A percentile compares a stretch with the other conserved stretches of the same genome.
phyloP scores from a whole-genome alignment of 2,797 vertebrate genomes.

The Coranthus polyacanthus region DNA sequence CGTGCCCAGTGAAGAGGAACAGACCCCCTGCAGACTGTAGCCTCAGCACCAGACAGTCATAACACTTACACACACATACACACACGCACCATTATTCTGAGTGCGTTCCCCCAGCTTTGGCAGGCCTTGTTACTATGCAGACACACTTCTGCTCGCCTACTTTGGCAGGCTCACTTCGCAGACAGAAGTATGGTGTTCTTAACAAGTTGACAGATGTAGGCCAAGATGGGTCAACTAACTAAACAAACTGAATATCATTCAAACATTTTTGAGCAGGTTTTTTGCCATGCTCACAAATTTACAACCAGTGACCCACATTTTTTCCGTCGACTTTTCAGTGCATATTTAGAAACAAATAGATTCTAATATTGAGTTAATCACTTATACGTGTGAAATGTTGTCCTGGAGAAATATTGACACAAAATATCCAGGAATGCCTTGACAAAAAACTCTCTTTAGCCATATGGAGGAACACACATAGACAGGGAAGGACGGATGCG shows the following conservation, averaged over 20 bases:
- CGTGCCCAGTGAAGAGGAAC: slow-evolving; percentile 73
- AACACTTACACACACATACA: slow-evolving; percentile 33
- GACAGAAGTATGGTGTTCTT: slow-evolving; percentile 50
- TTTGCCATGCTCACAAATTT: slow-evolving; percentile 23
- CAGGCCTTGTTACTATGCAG: slow-evolving; percentile 73
- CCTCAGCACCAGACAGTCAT: slow-evolving; percentile 69
- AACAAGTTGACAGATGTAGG: slow-evolving; percentile 72
- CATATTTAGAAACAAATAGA: slow-evolving; percentile 4
- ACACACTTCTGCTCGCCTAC: slow-evolving; percentile 56
- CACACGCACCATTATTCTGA: slow-evolving; percentile 28
- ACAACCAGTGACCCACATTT: slow-evolving; percentile 24
- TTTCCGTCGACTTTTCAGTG: slow-evolving; percentile 2
- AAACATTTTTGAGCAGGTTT: slow-evolving; percentile 25
- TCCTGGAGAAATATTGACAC: background rate
- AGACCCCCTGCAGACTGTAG: slow-evolving; percentile 73
- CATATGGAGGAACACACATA: slow-evolving; percentile 1
- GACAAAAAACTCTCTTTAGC: slow-evolving; percentile 10
- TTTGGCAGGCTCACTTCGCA: slow-evolving; percentile 39
- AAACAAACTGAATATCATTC: slow-evolving; percentile 29
- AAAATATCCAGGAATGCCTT: slow-evolving; percentile 1
- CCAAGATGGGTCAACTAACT: slow-evolving; percentile 39
- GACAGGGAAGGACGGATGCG: background rate
- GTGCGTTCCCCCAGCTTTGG: slow-evolving; percentile 35
- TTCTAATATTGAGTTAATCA: slow-evolving; percentile 13
- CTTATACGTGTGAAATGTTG: too few relatives aligned